These are phyloP conservation scores for Tenualosa thibaudeaui DNA, from an alignment of 2,797 vertebrate species.

Conservation along the genomic window DNA sequence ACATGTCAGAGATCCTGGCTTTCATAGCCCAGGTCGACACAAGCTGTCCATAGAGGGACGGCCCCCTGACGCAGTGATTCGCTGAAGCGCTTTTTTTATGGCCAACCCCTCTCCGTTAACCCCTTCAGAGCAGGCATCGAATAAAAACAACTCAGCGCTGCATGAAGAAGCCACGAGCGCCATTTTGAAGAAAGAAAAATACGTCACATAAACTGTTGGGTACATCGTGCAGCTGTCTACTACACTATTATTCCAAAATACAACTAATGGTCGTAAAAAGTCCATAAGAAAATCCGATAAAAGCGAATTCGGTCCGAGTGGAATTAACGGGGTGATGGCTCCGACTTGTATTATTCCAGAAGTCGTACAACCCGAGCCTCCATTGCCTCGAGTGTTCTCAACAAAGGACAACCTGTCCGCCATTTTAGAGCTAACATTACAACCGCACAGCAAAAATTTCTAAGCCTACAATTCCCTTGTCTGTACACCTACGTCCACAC, in stretches of 20 bases:
- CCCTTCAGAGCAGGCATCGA: slow-evolving; percentile 48
- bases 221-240: slow-evolving; percentile 8
- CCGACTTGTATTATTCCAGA: background rate
- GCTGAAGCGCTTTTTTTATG: slow-evolving; percentile 30
- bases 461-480: slow-evolving; percentile 1
- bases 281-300: background rate
- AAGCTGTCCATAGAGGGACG: slow-evolving; percentile 17
- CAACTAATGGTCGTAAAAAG: slow-evolving; percentile 7
- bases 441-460: slow-evolving; percentile 41
- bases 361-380: slow-evolving; percentile 43
- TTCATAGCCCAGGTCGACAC: slow-evolving; percentile 21
- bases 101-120: slow-evolving; percentile 67
- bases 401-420: slow-evolving; percentile 66
- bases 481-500: slow-evolving; percentile 29
- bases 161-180: slow-evolving; percentile 31
- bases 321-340: background rate
- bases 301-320: slow-evolving; percentile 7
- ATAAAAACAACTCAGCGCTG: background rate
- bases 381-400: slow-evolving; percentile 51
- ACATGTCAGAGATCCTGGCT: slow-evolving; percentile 36
- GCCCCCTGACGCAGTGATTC: slow-evolving; percentile 30
- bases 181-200: slow-evolving; percentile 44
- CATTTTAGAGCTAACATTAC: slow-evolving; percentile 56
- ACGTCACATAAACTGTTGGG: background rate
- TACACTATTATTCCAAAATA: background rate